These are phyloP conservation scores for Eulemur coronatus DNA, from an alignment of 2,797 vertebrate genomes.

Conservation along the genomic window DNA sequence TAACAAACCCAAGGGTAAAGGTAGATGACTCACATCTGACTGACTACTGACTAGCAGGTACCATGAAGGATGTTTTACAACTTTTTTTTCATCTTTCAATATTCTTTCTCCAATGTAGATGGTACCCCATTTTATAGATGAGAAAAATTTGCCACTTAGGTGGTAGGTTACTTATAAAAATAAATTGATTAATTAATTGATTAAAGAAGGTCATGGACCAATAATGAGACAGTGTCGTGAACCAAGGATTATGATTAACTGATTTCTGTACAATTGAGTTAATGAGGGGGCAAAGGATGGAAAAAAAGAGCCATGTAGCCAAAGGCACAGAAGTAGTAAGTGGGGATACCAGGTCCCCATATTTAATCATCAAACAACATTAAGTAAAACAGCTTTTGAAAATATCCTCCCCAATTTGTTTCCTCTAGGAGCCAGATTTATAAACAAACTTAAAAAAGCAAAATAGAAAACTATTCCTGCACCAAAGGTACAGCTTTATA, in stretches of 20 bases:
- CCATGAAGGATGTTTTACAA: neutral
- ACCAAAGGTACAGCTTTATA: neutral
- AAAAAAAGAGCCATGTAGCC: neutral
- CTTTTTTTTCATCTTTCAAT: neutral
- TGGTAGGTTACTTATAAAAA: neutral
- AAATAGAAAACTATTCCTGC: neutral
- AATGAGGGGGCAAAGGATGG: neutral
- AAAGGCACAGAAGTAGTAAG: neutral
- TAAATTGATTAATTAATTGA: neutral
- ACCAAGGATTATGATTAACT: neutral
- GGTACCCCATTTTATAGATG: neutral
- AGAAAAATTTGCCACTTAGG: neutral
- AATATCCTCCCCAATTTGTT: neutral
- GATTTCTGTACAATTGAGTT: neutral
- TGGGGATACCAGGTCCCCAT: neutral
- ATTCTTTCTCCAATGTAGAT: neutral
- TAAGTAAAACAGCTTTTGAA: conserved; percentile 1
- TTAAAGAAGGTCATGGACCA: neutral
- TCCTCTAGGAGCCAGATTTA: neutral
- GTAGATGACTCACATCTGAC: neutral
- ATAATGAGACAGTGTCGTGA: neutral
- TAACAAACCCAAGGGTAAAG: neutral
- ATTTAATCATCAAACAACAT: neutral
- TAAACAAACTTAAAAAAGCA: neutral
- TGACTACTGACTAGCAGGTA: neutral